Percentiles rank a stretch among this genome's conserved stretches.
Conservation (phyloP, 53 echinoderm and acorn worm genomes). For the Stichopus horrens region DNA sequence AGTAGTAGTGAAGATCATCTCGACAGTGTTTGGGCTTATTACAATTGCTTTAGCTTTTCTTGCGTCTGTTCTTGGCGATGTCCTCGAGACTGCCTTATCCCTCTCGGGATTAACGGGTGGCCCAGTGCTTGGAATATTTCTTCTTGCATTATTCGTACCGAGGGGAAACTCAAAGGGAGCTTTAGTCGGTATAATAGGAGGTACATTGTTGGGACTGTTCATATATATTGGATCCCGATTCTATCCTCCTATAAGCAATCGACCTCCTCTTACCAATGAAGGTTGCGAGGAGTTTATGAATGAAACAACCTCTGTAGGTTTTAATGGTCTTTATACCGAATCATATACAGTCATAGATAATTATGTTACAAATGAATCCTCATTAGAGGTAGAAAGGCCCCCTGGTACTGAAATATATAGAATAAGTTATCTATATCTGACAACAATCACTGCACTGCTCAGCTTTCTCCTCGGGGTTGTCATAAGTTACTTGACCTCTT, state of each 20-base stretch:
- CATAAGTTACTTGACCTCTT: slow-evolving; percentile 20
- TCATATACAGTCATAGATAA: not conserved
- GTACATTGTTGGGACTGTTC: slow-evolving; percentile 4
- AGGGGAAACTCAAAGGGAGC: slow-evolving; percentile 35
- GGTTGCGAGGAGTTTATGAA: slow-evolving; percentile 2
- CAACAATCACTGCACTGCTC: slow-evolving; percentile 8
- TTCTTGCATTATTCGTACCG: slow-evolving; percentile 9
- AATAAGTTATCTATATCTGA: slow-evolving; percentile 14
- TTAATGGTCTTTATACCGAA: not conserved
- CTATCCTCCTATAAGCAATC: slow-evolving; percentile 7
- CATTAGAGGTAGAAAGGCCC: not conserved
- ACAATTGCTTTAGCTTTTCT: slow-evolving; percentile 36
- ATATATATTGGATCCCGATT: slow-evolving; percentile 27
- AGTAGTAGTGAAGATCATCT: slow-evolving; percentile 2
- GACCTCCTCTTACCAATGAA: slow-evolving; percentile 9
- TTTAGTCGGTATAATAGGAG: slow-evolving; percentile 6
- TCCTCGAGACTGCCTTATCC: slow-evolving; percentile 28
- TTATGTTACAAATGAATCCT: not conserved
- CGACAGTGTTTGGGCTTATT: slow-evolving; percentile 16
- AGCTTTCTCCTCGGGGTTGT: not conserved
- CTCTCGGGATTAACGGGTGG: slow-evolving; percentile 21
- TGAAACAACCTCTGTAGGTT: not conserved
- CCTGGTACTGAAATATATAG: not conserved
- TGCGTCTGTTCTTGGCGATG: slow-evolving; percentile 46
- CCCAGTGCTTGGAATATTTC: slow-evolving; percentile 22